Percentiles rank a stretch among this genome's conserved stretches.
Conservation (phyloP, 2,888 invertebrate species). For the Orthosia gracilis region DNA sequence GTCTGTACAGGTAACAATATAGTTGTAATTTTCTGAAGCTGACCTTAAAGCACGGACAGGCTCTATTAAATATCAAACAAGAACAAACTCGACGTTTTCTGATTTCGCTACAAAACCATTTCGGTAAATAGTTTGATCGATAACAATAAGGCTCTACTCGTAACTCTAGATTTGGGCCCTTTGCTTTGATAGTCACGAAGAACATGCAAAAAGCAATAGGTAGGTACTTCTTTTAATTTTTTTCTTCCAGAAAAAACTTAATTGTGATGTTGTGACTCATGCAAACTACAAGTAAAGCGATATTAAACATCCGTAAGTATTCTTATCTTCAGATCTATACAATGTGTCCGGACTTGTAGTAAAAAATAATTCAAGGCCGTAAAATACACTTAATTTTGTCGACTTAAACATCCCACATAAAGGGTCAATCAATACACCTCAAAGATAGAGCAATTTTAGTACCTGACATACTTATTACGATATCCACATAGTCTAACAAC, state of each 20-base stretch:
- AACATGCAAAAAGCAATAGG: constrained; percentile 20
- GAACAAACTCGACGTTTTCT: constrained; percentile 32
- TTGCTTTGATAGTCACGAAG: constrained; percentile 27
- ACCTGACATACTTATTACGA: too few species aligned
- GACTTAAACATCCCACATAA: too few species aligned
- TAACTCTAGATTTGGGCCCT: constrained; percentile 4
- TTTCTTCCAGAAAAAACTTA: neutral
- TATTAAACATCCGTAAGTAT: constrained; percentile 34
- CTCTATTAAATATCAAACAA: constrained; percentile 44
- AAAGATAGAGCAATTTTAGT: too few species aligned
- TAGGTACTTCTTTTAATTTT: neutral
- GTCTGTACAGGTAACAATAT: constrained; percentile 15
- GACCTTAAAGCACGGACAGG: constrained; percentile 12
- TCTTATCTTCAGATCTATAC: constrained; percentile 30
- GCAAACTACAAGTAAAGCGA: constrained; percentile 31
- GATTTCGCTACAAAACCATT: constrained; percentile 6
- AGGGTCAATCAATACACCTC: too few species aligned
- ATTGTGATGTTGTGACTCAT: constrained; percentile 37
- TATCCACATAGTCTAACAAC: too few species aligned
- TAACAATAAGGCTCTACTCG: neutral
- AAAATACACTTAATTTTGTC: too few species aligned
- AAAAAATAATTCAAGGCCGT: too few species aligned
- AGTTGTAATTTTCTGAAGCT: constrained; percentile 31
- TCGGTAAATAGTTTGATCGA: neutral
- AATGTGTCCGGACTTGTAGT: too few species aligned